phyloP scores from a whole-genome alignment of 37 sponge, comb jelly and placozoan genomes.

The Corticium candelabrum region DNA sequence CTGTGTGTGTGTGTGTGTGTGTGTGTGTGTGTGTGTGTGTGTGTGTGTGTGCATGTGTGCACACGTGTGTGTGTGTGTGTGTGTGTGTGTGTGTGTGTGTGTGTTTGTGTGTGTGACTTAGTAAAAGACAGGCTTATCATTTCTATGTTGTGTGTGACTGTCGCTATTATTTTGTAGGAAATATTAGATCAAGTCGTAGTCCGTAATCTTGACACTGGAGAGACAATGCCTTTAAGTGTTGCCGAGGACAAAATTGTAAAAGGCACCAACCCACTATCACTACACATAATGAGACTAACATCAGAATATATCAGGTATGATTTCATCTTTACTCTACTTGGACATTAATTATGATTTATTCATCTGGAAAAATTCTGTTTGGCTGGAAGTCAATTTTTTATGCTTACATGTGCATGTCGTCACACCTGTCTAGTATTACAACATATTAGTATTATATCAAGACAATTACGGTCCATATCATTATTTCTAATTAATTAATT shows the following conservation, averaged over 20 bases:
- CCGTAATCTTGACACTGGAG: conserved; percentile 81
- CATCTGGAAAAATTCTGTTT: conserved; percentile 8
- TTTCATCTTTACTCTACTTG: not conserved
- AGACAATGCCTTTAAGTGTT: conserved; percentile 50
- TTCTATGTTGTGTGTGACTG: not conserved
- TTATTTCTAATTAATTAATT: too few species aligned
- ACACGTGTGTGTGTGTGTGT: too few species aligned
- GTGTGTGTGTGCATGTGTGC: too few species aligned
- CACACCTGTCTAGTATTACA: too few species aligned
- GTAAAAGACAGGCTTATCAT: too few species aligned
- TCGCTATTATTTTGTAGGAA: conserved; percentile 24
- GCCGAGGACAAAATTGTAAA: conserved; percentile 63
- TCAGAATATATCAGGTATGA: conserved; percentile 23
- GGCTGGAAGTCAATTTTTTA: not conserved
- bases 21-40: too few species aligned
- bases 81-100: conserved; percentile 5
- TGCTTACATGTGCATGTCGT: too few species aligned
- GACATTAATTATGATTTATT: not conserved
- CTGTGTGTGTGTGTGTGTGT: too few species aligned
- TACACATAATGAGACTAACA: conserved; percentile 27
- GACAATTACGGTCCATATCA: too few species aligned
- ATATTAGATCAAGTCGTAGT: conserved; percentile 56
- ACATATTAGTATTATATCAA: too few species aligned
- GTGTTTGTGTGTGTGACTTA: not conserved
- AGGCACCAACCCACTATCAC: conserved; percentile 31